phyloP scores from a whole-genome alignment of 2,888 invertebrate species.

The Dascillus cervinus region DNA sequence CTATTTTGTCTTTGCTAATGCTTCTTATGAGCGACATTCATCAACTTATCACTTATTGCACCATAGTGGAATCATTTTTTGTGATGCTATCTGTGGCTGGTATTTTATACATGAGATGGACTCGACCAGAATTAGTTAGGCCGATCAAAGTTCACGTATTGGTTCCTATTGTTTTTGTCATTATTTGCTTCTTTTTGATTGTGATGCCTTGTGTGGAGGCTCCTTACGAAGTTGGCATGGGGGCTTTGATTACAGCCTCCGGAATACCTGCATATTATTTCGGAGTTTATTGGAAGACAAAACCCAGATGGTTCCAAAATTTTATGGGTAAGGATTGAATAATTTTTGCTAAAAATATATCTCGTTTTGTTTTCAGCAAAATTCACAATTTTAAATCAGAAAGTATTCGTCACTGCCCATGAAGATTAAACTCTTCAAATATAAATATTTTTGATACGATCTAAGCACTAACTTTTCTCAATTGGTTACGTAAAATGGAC shows the following conservation, averaged over 20 bases:
- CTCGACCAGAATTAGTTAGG: conserved; percentile 65
- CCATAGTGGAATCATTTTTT: conserved; percentile 88
- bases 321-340: conserved; percentile 59
- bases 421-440: no score
- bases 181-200: conserved; percentile 69
- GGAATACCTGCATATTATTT: conserved; percentile 77
- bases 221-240: conserved; percentile 73
- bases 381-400: conserved; percentile 58
- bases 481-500: no score
- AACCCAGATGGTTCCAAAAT: conserved; percentile 53
- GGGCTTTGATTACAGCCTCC: conserved; percentile 67
- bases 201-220: conserved; percentile 72
- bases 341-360: no score
- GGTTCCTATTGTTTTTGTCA: conserved; percentile 69
- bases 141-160: conserved; percentile 68
- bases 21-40: conserved; percentile 77
- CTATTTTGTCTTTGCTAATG: conserved; percentile 76
- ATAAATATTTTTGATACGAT: no score
- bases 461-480: no score
- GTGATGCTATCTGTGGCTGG: conserved; percentile 81
- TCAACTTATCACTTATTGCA: conserved; percentile 82
- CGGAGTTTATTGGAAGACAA: conserved; percentile 60
- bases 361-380: conserved; percentile 44
- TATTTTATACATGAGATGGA: conserved; percentile 75
- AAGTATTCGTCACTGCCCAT: conserved; percentile 67